Percentiles rank a stretch among this genome's conserved stretches.
These are phyloP conservation scores for Pseudolaguvia tuberculata DNA, from an alignment of 2,113 vertebrate genomes.

Conservation along the genomic window DNA sequence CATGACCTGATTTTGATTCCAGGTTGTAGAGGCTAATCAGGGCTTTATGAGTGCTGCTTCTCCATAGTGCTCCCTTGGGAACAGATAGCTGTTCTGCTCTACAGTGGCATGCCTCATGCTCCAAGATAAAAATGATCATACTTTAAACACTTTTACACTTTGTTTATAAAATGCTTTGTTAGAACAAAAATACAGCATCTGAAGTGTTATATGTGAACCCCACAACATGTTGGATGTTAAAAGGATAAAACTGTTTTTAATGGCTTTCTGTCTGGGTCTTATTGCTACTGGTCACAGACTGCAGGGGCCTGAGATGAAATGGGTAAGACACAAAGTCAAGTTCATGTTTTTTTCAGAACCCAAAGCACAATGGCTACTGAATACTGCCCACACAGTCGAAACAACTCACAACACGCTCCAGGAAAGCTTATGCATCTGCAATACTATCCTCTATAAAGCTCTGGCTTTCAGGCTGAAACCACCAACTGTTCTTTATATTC, in stretches of 20 bases:
- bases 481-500: slow-evolving; percentile 37
- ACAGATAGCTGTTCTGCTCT: slow-evolving; percentile 1
- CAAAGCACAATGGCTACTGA: slow-evolving; percentile 39
- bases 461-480: slow-evolving; percentile 34
- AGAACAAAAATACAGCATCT: not conserved
- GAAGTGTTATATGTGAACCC: not conserved
- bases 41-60: slow-evolving; percentile 17
- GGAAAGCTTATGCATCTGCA: slow-evolving; percentile 35
- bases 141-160: not conserved
- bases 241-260: slow-evolving; percentile 26
- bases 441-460: slow-evolving; percentile 12
- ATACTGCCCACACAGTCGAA: slow-evolving; percentile 43
- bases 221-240: slow-evolving; percentile 6
- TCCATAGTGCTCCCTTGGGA: slow-evolving; percentile 13
- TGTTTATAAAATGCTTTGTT: not conserved
- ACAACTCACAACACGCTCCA: slow-evolving; percentile 38
- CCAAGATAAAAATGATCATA: not conserved
- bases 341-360: slow-evolving; percentile 28
- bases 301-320: slow-evolving; percentile 19
- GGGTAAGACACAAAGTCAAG: slow-evolving; percentile 25
- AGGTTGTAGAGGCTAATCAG: slow-evolving; percentile 23
- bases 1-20: slow-evolving; percentile 10
- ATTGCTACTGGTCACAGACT: slow-evolving; percentile 29
- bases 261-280: slow-evolving; percentile 27
- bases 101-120: not conserved